Evolutionary conservation across 2,797 vertebrate species (phyloP).

Genomic region (Typhlichthys eigenmanni): DNA sequence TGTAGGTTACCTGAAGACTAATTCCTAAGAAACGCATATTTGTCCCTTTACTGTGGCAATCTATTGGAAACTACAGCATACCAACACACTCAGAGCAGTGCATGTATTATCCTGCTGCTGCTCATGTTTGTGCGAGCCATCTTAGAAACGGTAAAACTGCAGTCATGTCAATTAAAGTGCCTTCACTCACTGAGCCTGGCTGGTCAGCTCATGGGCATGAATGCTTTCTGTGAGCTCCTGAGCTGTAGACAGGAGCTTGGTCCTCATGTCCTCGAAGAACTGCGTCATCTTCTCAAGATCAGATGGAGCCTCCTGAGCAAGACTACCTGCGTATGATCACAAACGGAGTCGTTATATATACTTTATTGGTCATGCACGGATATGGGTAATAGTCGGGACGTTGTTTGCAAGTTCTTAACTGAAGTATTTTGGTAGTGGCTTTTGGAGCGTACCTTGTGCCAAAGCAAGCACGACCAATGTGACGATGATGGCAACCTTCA

Average conservation of each 20-base stretch:
- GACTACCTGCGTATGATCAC: constrained; percentile 55
- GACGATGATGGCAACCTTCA: constrained; percentile 69
- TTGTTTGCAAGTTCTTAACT: background rate
- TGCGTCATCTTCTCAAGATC: constrained; percentile 36
- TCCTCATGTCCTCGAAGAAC: constrained; percentile 53
- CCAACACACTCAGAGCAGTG: too few relatives aligned
- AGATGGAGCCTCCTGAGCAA: constrained; percentile 27
- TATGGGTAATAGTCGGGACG: too few relatives aligned
- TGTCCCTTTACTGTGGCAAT: too few relatives aligned
- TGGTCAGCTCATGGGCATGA: constrained; percentile 31
- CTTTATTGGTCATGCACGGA: background rate
- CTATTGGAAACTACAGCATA: too few relatives aligned
- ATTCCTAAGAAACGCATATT: too few relatives aligned
- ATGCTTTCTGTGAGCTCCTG: constrained; percentile 33
- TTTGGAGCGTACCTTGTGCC: constrained; percentile 60
- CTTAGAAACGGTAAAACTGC: too few relatives aligned
- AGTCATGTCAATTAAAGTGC: too few relatives aligned
- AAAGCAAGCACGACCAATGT: constrained; percentile 59
- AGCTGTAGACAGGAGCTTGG: constrained; percentile 35
- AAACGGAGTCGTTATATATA: background rate
- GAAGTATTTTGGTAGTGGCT: background rate
- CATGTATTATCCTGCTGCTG: too few relatives aligned
- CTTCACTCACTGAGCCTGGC: constrained; percentile 66
- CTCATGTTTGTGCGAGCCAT: too few relatives aligned
- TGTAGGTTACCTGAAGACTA: too few relatives aligned